Evolutionary conservation across 2,113 vertebrate genomes (phyloP).

Genomic region (Misgurnus mizolepis): DNA sequence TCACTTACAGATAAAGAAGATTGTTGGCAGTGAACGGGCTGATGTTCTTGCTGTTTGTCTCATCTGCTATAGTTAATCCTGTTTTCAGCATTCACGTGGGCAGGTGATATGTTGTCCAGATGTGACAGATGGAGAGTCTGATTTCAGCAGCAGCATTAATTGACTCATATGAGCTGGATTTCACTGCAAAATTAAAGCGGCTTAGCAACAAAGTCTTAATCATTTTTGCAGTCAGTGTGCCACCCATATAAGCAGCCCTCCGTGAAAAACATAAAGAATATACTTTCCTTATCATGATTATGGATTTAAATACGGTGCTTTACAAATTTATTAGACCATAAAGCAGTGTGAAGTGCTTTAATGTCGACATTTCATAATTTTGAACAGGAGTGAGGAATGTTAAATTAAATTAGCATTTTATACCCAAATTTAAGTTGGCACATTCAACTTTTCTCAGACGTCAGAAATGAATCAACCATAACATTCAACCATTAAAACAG

Average conservation of each 20-base stretch:
- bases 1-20: slow-evolving; percentile 39
- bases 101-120: background rate
- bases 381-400: too few species aligned
- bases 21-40: slow-evolving; percentile 12
- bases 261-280: background rate
- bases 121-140: slow-evolving; percentile 40
- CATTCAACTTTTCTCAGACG: too few species aligned
- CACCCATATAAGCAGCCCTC: background rate
- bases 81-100: slow-evolving; percentile 12
- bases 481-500: too few species aligned
- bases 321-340: too few species aligned
- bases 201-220: slow-evolving; percentile 31
- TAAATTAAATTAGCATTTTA: too few species aligned
- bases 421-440: too few species aligned
- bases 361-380: too few species aligned
- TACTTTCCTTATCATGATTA: background rate
- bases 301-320: background rate
- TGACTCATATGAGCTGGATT: slow-evolving; percentile 37
- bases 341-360: too few species aligned
- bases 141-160: slow-evolving; percentile 32
- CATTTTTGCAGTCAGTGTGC: background rate
- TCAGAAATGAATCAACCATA: too few species aligned
- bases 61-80: slow-evolving; percentile 28
- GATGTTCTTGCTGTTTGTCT: slow-evolving; percentile 3
- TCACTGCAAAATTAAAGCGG: slow-evolving; percentile 42